These are phyloP conservation scores for Trisateles emortualis DNA, from an alignment of 2,888 invertebrate genomes.

Conservation along the genomic window DNA sequence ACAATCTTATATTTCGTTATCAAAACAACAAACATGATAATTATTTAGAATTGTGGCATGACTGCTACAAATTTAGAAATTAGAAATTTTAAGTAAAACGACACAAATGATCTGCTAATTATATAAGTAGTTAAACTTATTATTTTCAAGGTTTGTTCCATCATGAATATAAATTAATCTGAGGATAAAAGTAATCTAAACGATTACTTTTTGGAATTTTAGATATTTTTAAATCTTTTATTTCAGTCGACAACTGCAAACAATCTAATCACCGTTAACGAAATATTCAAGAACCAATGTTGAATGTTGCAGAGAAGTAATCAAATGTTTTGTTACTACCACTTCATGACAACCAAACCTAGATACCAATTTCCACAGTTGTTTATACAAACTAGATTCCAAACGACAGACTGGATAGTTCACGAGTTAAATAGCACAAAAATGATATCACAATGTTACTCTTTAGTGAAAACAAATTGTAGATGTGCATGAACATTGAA, in stretches of 20 bases:
- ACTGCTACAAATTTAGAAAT: not conserved
- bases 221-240: too few species aligned
- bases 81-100: too few species aligned
- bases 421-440: conserved; percentile 67
- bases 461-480: conserved; percentile 75
- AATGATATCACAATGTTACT: conserved; percentile 74
- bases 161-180: not conserved
- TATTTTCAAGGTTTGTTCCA: too few species aligned
- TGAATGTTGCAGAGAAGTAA: not conserved
- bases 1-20: not conserved
- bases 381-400: conserved; percentile 29
- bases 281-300: too few species aligned
- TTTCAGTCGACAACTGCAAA: too few species aligned
- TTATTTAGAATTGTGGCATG: too few species aligned
- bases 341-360: conserved; percentile 19
- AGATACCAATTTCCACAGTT: conserved; percentile 28
- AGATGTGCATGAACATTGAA: conserved; percentile 83
- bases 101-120: too few species aligned
- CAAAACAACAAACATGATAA: too few species aligned
- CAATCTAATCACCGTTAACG: too few species aligned
- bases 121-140: too few species aligned
- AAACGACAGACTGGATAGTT: conserved; percentile 61
- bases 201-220: too few species aligned
- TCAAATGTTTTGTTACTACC: not conserved
- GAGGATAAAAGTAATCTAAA: too few species aligned